Evolutionary conservation across 2,113 vertebrate genomes (phyloP).

Genomic region (Pardalotus punctatus): DNA sequence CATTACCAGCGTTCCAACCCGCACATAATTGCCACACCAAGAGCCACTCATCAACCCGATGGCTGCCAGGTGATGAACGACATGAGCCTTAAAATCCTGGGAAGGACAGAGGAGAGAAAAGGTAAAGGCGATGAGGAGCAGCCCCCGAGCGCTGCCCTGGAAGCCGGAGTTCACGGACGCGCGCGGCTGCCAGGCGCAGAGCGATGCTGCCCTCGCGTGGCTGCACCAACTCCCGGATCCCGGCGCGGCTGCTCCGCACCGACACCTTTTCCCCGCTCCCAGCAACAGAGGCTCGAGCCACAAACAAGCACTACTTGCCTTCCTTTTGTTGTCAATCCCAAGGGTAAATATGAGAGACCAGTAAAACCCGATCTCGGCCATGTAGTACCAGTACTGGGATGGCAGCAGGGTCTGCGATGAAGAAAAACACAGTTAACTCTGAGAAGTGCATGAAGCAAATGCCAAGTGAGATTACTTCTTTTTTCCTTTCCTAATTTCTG

Average conservation of each 20-base stretch:
- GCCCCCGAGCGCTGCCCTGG: background rate
- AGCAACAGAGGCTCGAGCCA: background rate
- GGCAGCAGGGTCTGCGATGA: slow-evolving; percentile 81
- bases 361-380: slow-evolving; percentile 91
- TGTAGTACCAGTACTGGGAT: slow-evolving; percentile 97
- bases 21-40: slow-evolving; percentile 92
- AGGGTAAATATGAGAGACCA: slow-evolving; percentile 89
- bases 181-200: background rate
- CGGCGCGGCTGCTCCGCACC: fast-evolving
- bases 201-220: slow-evolving; percentile 46
- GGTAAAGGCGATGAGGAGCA: background rate
- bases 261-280: fast-evolving
- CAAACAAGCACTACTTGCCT: slow-evolving; percentile 74
- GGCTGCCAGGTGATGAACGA: slow-evolving; percentile 91
- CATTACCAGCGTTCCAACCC: slow-evolving; percentile 88
- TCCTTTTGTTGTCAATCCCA: slow-evolving; percentile 87
- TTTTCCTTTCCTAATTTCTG: background rate
- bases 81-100: slow-evolving; percentile 90
- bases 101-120: background rate
- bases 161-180: fast-evolving
- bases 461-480: background rate
- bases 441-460: background rate
- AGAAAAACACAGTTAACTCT: background rate
- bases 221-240: background rate
- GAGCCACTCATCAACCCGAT: slow-evolving; percentile 86